phyloP scores from a whole-genome alignment of 35 echinoderm and acorn worm genomes.

The Heliocidaris erythrogramma region DNA sequence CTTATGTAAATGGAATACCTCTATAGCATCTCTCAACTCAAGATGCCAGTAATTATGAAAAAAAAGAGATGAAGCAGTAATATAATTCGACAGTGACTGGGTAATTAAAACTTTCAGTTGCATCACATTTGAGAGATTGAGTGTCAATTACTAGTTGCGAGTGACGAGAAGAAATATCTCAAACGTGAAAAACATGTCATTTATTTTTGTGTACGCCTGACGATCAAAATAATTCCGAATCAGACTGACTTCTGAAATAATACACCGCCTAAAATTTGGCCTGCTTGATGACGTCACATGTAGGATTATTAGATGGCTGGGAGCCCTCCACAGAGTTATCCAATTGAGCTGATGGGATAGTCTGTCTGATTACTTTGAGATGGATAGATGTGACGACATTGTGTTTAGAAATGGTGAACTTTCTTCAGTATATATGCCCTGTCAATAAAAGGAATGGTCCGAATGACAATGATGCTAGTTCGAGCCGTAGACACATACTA shows the following conservation, averaged over 20 bases:
- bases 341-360: background rate
- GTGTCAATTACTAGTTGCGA: too few relatives aligned
- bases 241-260: slow-evolving; percentile 2
- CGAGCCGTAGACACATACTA: background rate
- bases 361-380: background rate
- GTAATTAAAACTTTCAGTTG: too few relatives aligned
- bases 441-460: background rate
- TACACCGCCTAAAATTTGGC: background rate
- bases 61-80: too few relatives aligned
- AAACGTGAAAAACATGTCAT: background rate
- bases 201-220: background rate
- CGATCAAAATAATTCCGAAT: background rate
- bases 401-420: background rate
- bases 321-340: background rate
- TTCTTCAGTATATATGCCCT: background rate
- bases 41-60: too few relatives aligned
- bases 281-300: background rate
- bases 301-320: background rate
- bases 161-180: background rate
- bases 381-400: background rate
- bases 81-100: too few relatives aligned
- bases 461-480: background rate
- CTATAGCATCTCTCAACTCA: too few relatives aligned
- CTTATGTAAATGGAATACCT: too few relatives aligned
- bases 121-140: too few relatives aligned